Evolutionary conservation across 2,888 invertebrate genomes (phyloP).

Genomic region (Leptopilina myrica): DNA sequence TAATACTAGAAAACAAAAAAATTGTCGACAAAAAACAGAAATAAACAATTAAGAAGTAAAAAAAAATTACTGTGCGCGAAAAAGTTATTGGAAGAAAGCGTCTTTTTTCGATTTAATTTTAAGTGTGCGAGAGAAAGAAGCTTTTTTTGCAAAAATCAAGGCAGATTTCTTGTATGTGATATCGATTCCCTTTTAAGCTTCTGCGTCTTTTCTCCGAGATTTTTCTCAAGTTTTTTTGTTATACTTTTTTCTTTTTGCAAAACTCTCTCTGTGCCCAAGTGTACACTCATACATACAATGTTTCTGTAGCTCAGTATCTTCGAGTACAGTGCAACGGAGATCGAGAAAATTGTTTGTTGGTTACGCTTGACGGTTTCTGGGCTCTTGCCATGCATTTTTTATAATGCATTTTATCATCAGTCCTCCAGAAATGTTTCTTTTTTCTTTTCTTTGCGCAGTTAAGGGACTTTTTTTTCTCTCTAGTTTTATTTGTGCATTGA

Average conservation of each 20-base stretch:
- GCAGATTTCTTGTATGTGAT: not conserved
- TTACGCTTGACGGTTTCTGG: constrained; percentile 11
- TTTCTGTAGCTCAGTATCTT: not conserved
- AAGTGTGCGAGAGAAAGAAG: not conserved
- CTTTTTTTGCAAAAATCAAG: not conserved
- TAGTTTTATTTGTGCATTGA: not conserved
- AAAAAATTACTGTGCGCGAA: too few relatives aligned
- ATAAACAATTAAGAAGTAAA: too few relatives aligned
- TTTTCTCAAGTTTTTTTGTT: constrained; percentile 11
- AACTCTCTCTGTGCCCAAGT: not conserved
- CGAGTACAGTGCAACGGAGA: constrained; percentile 5
- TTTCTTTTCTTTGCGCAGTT: too few relatives aligned
- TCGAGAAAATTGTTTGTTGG: constrained; percentile 27
- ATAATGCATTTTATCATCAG: not conserved
- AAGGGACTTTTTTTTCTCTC: not conserved
- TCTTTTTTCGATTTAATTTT: too few relatives aligned
- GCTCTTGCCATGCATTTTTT: constrained; percentile 10
- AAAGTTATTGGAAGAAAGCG: too few relatives aligned
- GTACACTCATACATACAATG: not conserved
- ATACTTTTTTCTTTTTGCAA: not conserved
- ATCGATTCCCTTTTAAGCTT: constrained; percentile 8
- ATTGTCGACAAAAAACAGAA: too few relatives aligned
- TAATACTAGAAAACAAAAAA: too few relatives aligned
- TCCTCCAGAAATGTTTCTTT: not conserved
- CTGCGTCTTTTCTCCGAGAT: not conserved